Evolutionary conservation across 2,797 vertebrate species (phyloP), one percentile per base, ranked within the genome.

Genomic region (Hippopotamyrus pictus): DNA sequence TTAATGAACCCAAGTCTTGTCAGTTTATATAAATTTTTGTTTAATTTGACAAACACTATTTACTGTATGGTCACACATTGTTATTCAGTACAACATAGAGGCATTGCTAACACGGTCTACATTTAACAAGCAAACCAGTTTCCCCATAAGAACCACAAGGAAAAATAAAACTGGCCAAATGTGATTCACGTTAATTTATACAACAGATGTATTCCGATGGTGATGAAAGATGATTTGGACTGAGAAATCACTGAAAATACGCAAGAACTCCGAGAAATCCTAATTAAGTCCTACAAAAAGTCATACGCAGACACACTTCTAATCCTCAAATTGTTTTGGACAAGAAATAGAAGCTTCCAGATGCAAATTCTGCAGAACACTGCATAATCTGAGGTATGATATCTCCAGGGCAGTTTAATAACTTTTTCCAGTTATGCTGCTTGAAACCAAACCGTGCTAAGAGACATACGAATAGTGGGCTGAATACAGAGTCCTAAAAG

Each of bases 171-270:
- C 29, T 37, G 33, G 65, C 29, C 65, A 41, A 79, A 79, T 79
- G 76, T 79, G 41, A 79, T 46, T 46, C 76, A 46, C 7, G 1
- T 79, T 79, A 79, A 41, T 79, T 79, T 44, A 79, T 44, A 79
- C 73, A 79, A 79, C 73, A 79, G 73, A 79, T 44, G 73, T 79
- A 79, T 79, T 79, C 73, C 37, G 73, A 79, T 17, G 73, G 17
- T 44, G 73, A 19, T n/a, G 33, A 79, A 79, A 37, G 33, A 79
- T 44, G 14, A 79, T 37, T 79, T 37, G 17, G 5, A 41, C 17
- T 44, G 37, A 79, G 33, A 37, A 79, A 79, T 79, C 73, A 37
- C 73, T 44, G 73, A 79, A 79, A 79, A 69, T 33, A 79, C 17
- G 2, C 73, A 44, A 17, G 33, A 19, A 17, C 17, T 7, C 73